Base-by-base conservation (phyloP, 2,113 vertebrate genomes). In the Pteronura brasiliensis region DNA sequence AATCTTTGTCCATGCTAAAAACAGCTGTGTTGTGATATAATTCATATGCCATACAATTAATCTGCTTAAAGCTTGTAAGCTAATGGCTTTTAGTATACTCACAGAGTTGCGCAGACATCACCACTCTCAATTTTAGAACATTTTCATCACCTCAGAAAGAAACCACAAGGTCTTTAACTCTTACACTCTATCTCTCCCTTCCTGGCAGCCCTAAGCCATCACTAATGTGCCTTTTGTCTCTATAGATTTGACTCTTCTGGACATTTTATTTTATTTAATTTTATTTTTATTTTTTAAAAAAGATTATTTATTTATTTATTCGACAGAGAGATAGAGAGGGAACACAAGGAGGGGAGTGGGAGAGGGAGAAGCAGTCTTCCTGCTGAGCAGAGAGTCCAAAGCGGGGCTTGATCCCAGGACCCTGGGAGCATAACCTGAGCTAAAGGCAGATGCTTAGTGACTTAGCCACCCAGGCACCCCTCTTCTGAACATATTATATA, bases 1-100 rank as follows among this genome's bases (percentile, higher is more conserved):
- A 81, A 10, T 94, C 59, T 92, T 77, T 20, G 1, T 71, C 47
- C 23, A 72, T 95, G 95, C 93, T 63, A 90, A 86, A 82, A 94
- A 27, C 14, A 72, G 27, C 61, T 95, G 92, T 83, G 63, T 69
- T 89, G 76, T 82, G 21, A 10, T 88, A 12, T n/a, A 59, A 77
- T 47, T 63, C 23, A 59, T 13, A 44, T 44, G 23, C 36, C 17
- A 12, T 69, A 49, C 4, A 61, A 3, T 20, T 79, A 7, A 71
- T 6, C 29, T 69, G 7, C 39, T 25, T 93, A 88, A 79, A 87
- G 25, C 88, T 14, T 88, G 4, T 2, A 67, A 6, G 31, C 42
- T 14, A 27, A 0, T 69, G 39, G 8, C 20, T 96, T 87, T 76
- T 84, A 65, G 36, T 63, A 13, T 81, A 29, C 36, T 95, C 55